Evolutionary conservation across 1,140 invertebrate species (phyloP), one percentile per base, ranked within the genome.

Genomic region (Drosophila ercepeae): DNA sequence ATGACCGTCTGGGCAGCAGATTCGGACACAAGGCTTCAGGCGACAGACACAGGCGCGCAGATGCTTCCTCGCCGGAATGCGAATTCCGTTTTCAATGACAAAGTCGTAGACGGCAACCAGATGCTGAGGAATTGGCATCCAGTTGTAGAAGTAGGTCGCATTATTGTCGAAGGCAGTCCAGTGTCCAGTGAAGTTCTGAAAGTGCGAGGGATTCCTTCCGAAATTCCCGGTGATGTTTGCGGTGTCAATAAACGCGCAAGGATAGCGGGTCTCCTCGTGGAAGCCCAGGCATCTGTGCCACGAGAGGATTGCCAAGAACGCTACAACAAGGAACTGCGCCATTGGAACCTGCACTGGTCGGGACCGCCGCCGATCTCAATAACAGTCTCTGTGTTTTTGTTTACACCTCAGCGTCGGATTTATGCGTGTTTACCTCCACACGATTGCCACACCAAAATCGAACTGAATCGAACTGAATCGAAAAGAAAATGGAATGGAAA

Each of bases 171-270:
- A 58, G n/a, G n/a, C n/a, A n/a, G n/a, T n/a, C n/a, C n/a, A n/a
- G 21, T 21, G 2, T 4, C 21, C 21, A 21, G 21, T 21, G 21
- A 21, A 21, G 21, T 21, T 21, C 2, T 21, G 21, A 21, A 21
- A 21, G 21, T 21, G 21, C 21, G 21, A 21, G 21, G 21, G 21
- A 21, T 21, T 21, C 50, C 46, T 49, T 19, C 29, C 45, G 39
- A 70, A 89, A 44, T 79, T 83, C 0, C 83, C 89, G 0, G 75
- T 83, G 2, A 91, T 88, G 25, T 91, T 90, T 0, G 69, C 65
- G 0, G 90, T 90, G 13, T 91, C 89, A 16, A 91, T 89, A n/a
- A 91, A 91, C 21, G 86, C 78, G 36, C 90, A 91, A 2, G 88
- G 90, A 59, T 90, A 77, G 23, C 71, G 78, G 6, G 51, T 68